A percentile compares a stretch with the other conserved stretches of the same genome.
These are phyloP conservation scores for Pelecanus crispus DNA, from an alignment of 2,113 vertebrate species.

Conservation along the genomic window DNA sequence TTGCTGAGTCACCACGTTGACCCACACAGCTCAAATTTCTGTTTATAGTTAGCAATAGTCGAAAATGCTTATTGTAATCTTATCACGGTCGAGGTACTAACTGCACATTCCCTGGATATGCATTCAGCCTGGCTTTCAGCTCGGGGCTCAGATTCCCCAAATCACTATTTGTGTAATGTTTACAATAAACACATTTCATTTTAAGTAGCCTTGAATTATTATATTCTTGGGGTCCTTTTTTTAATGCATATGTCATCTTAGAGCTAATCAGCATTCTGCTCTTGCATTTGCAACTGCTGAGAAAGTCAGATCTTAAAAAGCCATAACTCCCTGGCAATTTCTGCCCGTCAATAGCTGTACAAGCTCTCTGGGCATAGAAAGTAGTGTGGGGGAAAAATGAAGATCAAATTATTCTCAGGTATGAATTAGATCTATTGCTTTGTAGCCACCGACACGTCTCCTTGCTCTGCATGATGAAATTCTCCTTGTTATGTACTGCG, in stretches of 20 bases:
- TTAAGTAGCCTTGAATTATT: constrained; percentile 28
- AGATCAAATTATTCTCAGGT: constrained; percentile 29
- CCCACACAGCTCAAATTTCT: constrained; percentile 18
- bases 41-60: not conserved
- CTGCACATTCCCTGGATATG: not conserved
- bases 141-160: not conserved
- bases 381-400: not conserved
- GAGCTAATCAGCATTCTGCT: constrained; percentile 57
- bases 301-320: constrained; percentile 57
- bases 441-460: not conserved
- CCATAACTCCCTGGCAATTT: constrained; percentile 28
- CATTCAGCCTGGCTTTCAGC: not conserved
- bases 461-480: not conserved
- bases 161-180: not conserved
- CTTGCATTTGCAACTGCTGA: constrained; percentile 44
- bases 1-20: constrained; percentile 44
- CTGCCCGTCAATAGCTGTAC: not conserved
- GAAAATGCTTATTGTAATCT: constrained; percentile 9
- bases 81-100: not conserved
- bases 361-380: not conserved
- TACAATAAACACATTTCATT: constrained; percentile 7
- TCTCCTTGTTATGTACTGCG: not conserved
- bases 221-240: not conserved
- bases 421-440: constrained; percentile 19
- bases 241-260: constrained; percentile 3